These are phyloP conservation scores for Sylvia atricapilla DNA, from an alignment of 2,113 vertebrate genomes.

Conservation along the genomic window DNA sequence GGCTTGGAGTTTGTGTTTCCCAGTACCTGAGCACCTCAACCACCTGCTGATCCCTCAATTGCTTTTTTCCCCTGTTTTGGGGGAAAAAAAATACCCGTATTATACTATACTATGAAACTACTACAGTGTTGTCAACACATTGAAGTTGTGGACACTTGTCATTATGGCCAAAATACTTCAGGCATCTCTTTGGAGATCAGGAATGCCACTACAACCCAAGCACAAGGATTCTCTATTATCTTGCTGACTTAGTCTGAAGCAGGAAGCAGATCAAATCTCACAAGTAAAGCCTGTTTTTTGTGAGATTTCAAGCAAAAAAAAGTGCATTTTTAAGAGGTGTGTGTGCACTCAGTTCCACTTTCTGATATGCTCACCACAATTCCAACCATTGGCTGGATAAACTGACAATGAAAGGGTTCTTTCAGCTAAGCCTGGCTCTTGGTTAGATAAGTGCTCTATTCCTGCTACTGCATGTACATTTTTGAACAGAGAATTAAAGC, in stretches of 20 bases:
- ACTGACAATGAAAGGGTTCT: neutral
- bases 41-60: neutral
- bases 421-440: neutral
- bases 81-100: neutral
- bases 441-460: neutral
- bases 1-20: neutral
- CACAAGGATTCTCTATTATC: neutral
- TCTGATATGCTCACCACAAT: neutral
- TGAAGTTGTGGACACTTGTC: neutral
- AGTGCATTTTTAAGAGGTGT: neutral
- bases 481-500: slow-evolving; percentile 40
- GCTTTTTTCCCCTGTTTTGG: neutral
- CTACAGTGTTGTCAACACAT: neutral
- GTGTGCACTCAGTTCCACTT: neutral
- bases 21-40: neutral
- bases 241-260: neutral
- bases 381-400: neutral
- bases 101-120: neutral
- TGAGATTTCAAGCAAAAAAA: neutral
- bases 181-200: neutral
- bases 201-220: neutral
- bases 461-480: neutral
- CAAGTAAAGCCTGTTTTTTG: neutral
- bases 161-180: neutral
- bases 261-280: neutral